A percentile compares a stretch with the other conserved stretches of the same genome.
Conservation (phyloP, 2,888 invertebrate species). For the Boloria selene region DNA sequence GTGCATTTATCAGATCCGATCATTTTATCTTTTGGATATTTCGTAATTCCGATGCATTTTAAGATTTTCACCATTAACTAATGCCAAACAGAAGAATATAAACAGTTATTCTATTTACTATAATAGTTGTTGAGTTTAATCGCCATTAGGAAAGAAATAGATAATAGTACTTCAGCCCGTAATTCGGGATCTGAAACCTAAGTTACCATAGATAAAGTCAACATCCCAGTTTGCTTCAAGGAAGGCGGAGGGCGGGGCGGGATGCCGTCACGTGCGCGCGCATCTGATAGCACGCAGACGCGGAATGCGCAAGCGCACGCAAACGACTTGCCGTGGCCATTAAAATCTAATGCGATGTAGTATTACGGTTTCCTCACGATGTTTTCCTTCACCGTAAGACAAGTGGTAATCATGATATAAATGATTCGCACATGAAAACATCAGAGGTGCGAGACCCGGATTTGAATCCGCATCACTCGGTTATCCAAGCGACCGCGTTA, state of each 20-base stretch:
- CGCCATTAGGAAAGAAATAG: neutral
- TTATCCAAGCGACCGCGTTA: too few species aligned
- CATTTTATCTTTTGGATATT: neutral
- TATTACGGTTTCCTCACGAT: too few species aligned
- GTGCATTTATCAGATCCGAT: neutral
- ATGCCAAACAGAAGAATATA: neutral
- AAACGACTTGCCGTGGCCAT: slow-evolving; percentile 32
- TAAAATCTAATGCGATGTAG: slow-evolving; percentile 21
- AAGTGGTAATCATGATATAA: too few species aligned
- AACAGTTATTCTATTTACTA: neutral
- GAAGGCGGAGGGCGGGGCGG: slow-evolving; percentile 40
- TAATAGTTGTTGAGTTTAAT: neutral
- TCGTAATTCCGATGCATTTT: neutral
- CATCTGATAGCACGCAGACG: slow-evolving; percentile 61
- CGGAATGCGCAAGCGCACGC: slow-evolving; percentile 49
- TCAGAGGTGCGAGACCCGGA: too few species aligned
- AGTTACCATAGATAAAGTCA: slow-evolving; percentile 30
- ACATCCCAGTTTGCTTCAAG: slow-evolving; percentile 42
- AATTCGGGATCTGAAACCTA: slow-evolving; percentile 28
- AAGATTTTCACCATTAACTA: too few species aligned
- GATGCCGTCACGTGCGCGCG: slow-evolving; percentile 72
- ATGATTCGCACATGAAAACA: too few species aligned
- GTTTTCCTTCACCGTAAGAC: too few species aligned
- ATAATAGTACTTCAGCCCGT: slow-evolving; percentile 1
- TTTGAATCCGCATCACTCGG: too few species aligned